Evolutionary conservation across 2,888 invertebrate species (phyloP).

Genomic region (Metallyticus violacea): DNA sequence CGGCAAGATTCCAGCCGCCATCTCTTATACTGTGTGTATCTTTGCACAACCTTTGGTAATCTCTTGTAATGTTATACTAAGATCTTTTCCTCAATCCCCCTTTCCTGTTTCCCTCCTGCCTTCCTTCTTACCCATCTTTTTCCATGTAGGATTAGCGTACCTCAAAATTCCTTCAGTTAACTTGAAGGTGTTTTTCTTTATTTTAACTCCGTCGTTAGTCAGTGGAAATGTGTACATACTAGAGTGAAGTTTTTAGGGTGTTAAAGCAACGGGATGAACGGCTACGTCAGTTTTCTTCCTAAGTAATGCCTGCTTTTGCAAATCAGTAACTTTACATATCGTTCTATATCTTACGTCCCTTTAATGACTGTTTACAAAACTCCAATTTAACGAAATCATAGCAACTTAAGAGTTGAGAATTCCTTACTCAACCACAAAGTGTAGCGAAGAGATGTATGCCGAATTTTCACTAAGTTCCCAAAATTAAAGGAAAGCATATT

Average conservation of each 20-base stretch:
- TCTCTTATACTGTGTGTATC: constrained; percentile 2
- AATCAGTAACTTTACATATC: neutral
- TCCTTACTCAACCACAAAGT: too few relatives aligned
- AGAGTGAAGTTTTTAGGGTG: neutral
- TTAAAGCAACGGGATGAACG: neutral
- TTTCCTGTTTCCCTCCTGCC: neutral
- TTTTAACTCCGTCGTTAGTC: neutral
- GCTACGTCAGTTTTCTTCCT: too few relatives aligned
- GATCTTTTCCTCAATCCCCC: neutral
- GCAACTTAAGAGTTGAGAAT: too few relatives aligned
- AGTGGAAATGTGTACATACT: neutral
- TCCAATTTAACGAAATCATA: too few relatives aligned
- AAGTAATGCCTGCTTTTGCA: neutral
- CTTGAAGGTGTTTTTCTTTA: neutral
- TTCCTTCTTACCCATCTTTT: neutral
- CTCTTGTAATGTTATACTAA: constrained; percentile 15
- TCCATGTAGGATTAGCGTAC: constrained; percentile 7
- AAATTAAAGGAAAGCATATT: too few relatives aligned
- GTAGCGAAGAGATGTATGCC: too few relatives aligned
- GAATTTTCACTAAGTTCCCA: too few relatives aligned
- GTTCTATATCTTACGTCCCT: neutral
- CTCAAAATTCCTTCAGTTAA: constrained; percentile 10
- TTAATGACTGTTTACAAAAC: too few relatives aligned
- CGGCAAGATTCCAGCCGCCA: neutral
- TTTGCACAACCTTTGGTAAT: constrained; percentile 8